Evolutionary conservation across 2,888 invertebrate genomes (phyloP).

Genomic region (Heliconius hortense): DNA sequence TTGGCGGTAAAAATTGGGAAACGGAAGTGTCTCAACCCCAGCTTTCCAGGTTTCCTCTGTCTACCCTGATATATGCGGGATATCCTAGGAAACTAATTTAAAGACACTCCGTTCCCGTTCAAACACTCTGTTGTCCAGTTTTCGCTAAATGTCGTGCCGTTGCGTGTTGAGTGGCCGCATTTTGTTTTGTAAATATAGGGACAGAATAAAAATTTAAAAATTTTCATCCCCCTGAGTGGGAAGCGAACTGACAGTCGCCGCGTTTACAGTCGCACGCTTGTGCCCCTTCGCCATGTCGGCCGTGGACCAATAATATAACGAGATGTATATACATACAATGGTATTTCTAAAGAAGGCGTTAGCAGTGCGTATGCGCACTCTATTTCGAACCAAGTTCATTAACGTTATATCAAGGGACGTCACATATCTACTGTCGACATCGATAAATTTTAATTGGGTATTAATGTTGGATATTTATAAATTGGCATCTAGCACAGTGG

Average conservation of each 20-base stretch:
- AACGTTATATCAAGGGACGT: slow-evolving; percentile 47
- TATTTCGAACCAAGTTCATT: slow-evolving; percentile 54
- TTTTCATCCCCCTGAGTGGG: background rate
- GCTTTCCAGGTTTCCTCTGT: background rate
- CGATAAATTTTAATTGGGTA: slow-evolving; percentile 16
- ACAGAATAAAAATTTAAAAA: background rate
- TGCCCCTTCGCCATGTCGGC: too few relatives aligned
- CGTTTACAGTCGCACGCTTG: too few relatives aligned
- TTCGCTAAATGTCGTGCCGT: background rate
- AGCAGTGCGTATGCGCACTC: slow-evolving; percentile 40
- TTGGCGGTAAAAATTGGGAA: too few relatives aligned
- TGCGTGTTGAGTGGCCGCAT: background rate
- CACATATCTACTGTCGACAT: slow-evolving; percentile 13
- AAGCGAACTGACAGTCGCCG: too few relatives aligned
- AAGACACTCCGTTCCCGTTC: too few relatives aligned
- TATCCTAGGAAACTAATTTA: background rate
- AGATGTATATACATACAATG: slow-evolving; percentile 2
- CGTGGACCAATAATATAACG: background rate
- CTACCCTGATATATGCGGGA: background rate
- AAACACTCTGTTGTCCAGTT: too few relatives aligned
- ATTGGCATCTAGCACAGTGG: too few relatives aligned
- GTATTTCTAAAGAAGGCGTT: slow-evolving; percentile 19
- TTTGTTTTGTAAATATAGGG: background rate
- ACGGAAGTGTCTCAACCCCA: background rate
- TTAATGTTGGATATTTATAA: background rate